These are phyloP conservation scores for Sebastes schlegelii DNA, from an alignment of 2,113 vertebrate genomes.

Conservation along the genomic window DNA sequence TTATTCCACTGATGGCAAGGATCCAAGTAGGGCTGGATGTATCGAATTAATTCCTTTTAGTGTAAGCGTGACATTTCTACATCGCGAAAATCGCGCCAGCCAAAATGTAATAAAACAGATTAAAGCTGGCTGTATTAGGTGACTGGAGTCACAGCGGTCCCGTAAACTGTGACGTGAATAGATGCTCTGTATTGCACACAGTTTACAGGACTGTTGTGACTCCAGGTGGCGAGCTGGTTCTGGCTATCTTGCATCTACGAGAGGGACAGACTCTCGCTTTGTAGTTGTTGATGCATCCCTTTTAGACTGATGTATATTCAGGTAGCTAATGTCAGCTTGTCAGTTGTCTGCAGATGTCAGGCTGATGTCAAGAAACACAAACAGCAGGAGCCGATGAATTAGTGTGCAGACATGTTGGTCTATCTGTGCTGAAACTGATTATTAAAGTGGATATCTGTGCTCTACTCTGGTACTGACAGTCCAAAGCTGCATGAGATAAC, in stretches of 20 bases:
- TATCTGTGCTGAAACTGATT: not conserved
- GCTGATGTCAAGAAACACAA: not conserved
- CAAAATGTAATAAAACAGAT: not conserved
- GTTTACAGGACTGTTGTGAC: not conserved
- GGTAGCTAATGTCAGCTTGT: not conserved
- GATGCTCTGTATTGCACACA: not conserved
- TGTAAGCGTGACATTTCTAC: not conserved
- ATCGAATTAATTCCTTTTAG: not conserved
- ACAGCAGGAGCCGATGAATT: not conserved
- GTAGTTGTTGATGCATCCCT: not conserved
- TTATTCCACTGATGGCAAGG: not conserved
- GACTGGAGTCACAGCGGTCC: not conserved
- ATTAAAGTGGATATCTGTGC: not conserved
- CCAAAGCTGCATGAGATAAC: not conserved
- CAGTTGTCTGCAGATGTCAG: not conserved
- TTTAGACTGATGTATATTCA: not conserved
- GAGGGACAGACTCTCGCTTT: not conserved
- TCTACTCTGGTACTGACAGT: not conserved
- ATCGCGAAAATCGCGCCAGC: not conserved
- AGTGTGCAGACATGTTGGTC: not conserved
- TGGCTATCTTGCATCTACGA: not conserved
- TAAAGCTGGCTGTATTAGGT: not conserved
- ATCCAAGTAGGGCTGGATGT: too few relatives aligned
- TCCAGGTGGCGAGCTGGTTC: not conserved
- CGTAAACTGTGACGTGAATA: not conserved